A percentile compares a stretch with the other conserved stretches of the same genome.
phyloP scores from a whole-genome alignment of 2,797 vertebrate genomes.

The Lepidocolaptes lacrymiger region DNA sequence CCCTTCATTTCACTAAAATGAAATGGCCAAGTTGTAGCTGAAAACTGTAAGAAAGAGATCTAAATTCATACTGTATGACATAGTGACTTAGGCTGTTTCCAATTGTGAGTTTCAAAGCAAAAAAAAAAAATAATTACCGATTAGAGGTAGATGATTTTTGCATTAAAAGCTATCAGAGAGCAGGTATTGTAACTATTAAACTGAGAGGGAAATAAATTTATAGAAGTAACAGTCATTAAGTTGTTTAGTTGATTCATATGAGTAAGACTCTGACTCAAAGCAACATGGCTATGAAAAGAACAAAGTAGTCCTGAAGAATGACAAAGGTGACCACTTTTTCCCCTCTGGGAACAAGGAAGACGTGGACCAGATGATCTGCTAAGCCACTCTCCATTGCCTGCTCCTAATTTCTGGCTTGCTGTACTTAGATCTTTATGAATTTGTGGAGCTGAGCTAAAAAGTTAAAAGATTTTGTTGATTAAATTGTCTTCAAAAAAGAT shows the following conservation, averaged over 20 bases:
- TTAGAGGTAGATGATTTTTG: slow-evolving; percentile 34
- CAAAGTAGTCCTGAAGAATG: slow-evolving; percentile 38
- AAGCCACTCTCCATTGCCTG: slow-evolving; percentile 35
- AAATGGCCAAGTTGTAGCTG: slow-evolving; percentile 7
- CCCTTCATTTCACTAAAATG: slow-evolving; percentile 47
- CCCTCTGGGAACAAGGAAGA: slow-evolving; percentile 26
- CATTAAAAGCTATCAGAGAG: not conserved
- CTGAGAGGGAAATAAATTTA: slow-evolving; percentile 22
- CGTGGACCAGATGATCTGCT: not conserved
- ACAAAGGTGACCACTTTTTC: slow-evolving; percentile 56
- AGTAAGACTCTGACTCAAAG: slow-evolving; percentile 3
- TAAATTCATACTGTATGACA: slow-evolving; percentile 34
- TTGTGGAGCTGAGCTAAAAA: slow-evolving; percentile 52
- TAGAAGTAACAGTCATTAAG: slow-evolving; percentile 36
- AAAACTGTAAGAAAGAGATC: slow-evolving; percentile 14
- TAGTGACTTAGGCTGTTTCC: slow-evolving; percentile 38
- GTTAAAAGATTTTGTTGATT: slow-evolving; percentile 66
- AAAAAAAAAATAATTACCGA: slow-evolving; percentile 62
- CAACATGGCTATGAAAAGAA: slow-evolving; percentile 23
- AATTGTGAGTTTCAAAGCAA: slow-evolving; percentile 42
- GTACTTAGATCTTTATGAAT: slow-evolving; percentile 66
- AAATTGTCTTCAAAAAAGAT: slow-evolving; percentile 77
- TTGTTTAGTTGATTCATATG: slow-evolving; percentile 31
- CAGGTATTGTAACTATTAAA: slow-evolving; percentile 47
- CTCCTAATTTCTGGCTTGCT: slow-evolving; percentile 63